Evolutionary conservation across 2,888 invertebrate genomes (phyloP), one percentile per base, ranked within the genome.

Genomic region (Epsilonema sp.): DNA sequence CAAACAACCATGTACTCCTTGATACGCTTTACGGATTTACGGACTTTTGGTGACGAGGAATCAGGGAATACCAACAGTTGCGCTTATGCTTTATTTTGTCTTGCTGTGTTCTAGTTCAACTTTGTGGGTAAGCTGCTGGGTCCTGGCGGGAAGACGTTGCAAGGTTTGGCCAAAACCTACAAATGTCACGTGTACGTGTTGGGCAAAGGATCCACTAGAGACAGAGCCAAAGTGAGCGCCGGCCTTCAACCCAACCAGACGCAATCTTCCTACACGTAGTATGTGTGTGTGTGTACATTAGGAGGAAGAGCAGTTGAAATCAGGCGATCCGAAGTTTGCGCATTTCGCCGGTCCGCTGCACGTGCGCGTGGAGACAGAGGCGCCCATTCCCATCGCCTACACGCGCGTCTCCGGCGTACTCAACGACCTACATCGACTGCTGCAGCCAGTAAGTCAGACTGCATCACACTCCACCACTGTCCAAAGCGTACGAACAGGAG

Each of bases 41-140:
- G n/a, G n/a, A n/a, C n/a, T n/a, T n/a, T n/a, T n/a, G n/a, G n/a
- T n/a, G n/a, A n/a, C n/a, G n/a, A n/a, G n/a, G n/a, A n/a, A n/a
- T n/a, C n/a, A n/a, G n/a, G n/a, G n/a, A n/a, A n/a, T n/a, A n/a
- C n/a, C n/a, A n/a, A n/a, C n/a, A n/a, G n/a, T n/a, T n/a, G n/a
- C n/a, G n/a, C n/a, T n/a, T n/a, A n/a, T n/a, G n/a, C n/a, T n/a
- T n/a, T n/a, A n/a, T n/a, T n/a, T n/a, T n/a, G n/a, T n/a, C n/a
- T n/a, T n/a, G n/a, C n/a, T n/a, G n/a, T n/a, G n/a, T 49, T 58
- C 52, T 48, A 61, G 58, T 63, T 63, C 53, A 63, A 63, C 50
- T 63, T 60, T 49, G 59, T 63, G 37, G 63, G 63, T 42, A 63
- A 63, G 49, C 53, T 63, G 8, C 55, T 63, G 21, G 63, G 63